A percentile compares a stretch with the other conserved stretches of the same genome.
phyloP scores from a whole-genome alignment of 2,797 vertebrate species.

The Mionectes olivaceus region DNA sequence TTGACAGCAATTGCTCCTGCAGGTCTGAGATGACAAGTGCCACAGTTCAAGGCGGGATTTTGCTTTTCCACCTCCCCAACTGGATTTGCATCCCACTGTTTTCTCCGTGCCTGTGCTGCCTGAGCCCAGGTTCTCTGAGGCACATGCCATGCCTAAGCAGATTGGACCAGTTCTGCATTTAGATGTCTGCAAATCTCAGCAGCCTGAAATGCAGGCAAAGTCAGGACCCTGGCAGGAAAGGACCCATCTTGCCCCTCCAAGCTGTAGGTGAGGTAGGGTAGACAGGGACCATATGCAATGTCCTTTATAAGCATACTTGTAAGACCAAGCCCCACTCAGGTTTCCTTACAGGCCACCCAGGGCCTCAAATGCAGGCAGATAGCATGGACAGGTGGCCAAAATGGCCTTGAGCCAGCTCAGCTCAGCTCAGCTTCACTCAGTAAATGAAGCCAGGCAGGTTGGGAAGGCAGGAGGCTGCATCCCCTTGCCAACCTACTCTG shows the following conservation, averaged over 20 bases:
- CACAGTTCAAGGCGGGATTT: fast-evolving
- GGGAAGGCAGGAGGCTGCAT: background rate
- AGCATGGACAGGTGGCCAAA: background rate
- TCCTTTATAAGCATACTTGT: background rate
- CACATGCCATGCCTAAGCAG: background rate
- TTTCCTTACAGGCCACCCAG: background rate
- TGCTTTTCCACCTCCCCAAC: background rate
- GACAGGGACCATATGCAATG: background rate
- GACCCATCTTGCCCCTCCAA: background rate
- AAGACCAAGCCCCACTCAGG: background rate
- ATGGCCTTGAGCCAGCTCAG: background rate
- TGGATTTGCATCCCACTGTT: background rate
- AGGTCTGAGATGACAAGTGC: background rate
- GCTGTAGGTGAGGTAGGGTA: fast-evolving
- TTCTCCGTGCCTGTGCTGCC: background rate
- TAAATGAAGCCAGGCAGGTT: background rate
- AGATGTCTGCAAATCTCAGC: background rate
- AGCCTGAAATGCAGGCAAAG: background rate
- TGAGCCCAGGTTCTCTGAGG: background rate
- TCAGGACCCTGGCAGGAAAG: background rate
- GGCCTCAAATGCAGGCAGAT: background rate
- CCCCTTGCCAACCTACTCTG: background rate
- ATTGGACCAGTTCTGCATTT: background rate
- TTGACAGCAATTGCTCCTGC: background rate
- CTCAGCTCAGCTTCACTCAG: background rate